These are phyloP conservation scores for Aphelinus certus DNA, from an alignment of 1,140 invertebrate genomes.

Conservation along the genomic window DNA sequence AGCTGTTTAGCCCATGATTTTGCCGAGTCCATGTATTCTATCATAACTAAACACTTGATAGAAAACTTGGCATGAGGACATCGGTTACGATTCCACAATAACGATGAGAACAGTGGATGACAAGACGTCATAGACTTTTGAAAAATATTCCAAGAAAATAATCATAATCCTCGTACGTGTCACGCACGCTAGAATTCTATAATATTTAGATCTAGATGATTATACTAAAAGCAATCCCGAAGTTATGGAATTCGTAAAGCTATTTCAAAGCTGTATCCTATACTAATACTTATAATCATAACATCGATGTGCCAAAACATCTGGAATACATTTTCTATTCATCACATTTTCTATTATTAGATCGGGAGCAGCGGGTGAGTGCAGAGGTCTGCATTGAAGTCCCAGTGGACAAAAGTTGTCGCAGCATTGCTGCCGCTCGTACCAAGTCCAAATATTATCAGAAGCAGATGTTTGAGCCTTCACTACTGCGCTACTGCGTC, in stretches of 20 bases:
- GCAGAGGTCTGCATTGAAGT: slow-evolving; percentile 55
- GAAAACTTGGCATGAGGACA: too few species aligned
- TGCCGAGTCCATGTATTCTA: too few species aligned
- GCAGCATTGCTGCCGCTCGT: slow-evolving; percentile 34
- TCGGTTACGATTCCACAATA: too few species aligned
- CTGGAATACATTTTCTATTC: slow-evolving; percentile 49
- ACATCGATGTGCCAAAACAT: slow-evolving; percentile 14
- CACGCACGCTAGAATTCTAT: too few species aligned
- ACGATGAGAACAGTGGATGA: too few species aligned
- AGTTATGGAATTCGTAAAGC: not conserved
- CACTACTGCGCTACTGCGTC: not conserved
- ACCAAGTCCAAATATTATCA: slow-evolving; percentile 61
- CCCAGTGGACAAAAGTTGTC: slow-evolving; percentile 62
- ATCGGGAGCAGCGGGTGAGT: slow-evolving; percentile 42
- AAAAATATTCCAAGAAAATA: too few species aligned
- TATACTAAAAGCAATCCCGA: too few species aligned
- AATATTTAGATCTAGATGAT: too few species aligned
- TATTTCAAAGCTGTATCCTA: not conserved
- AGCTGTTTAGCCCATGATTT: too few species aligned
- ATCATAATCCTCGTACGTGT: too few species aligned
- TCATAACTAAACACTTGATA: too few species aligned
- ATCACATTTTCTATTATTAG: slow-evolving; percentile 58
- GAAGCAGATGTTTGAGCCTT: slow-evolving; percentile 55
- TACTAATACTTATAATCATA: not conserved
- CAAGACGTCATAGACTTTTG: too few species aligned